phyloP scores from a whole-genome alignment of 2,113 vertebrate genomes.

The Ammospiza caudacuta region DNA sequence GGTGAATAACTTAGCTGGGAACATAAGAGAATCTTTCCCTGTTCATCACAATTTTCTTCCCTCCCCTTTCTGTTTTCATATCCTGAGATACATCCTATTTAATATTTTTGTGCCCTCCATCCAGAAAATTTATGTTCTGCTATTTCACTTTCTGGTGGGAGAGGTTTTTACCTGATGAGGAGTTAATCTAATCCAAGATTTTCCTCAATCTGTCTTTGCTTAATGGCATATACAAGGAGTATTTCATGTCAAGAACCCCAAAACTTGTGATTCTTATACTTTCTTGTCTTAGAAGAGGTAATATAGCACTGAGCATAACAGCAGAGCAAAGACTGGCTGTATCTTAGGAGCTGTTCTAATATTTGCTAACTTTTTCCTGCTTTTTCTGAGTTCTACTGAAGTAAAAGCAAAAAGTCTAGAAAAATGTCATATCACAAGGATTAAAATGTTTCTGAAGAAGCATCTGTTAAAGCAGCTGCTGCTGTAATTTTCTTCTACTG shows the following conservation, averaged over 20 bases:
- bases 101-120: neutral
- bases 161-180: neutral
- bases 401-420: neutral
- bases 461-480: constrained; percentile 44
- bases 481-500: neutral
- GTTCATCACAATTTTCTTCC: rapidly evolving
- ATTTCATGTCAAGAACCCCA: neutral
- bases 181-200: neutral
- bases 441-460: constrained; percentile 27
- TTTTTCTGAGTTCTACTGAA: neutral
- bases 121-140: neutral
- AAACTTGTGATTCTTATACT: neutral
- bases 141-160: neutral
- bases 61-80: neutral
- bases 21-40: neutral
- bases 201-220: neutral
- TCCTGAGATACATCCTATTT: neutral
- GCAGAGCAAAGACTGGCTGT: neutral
- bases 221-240: neutral
- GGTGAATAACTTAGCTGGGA: neutral
- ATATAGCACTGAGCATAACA: neutral
- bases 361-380: neutral
- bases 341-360: neutral
- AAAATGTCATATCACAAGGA: neutral
- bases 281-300: neutral